These are phyloP conservation scores for Mycetomoellerius zeteki DNA, from an alignment of 1,140 invertebrate species.

Conservation along the genomic window DNA sequence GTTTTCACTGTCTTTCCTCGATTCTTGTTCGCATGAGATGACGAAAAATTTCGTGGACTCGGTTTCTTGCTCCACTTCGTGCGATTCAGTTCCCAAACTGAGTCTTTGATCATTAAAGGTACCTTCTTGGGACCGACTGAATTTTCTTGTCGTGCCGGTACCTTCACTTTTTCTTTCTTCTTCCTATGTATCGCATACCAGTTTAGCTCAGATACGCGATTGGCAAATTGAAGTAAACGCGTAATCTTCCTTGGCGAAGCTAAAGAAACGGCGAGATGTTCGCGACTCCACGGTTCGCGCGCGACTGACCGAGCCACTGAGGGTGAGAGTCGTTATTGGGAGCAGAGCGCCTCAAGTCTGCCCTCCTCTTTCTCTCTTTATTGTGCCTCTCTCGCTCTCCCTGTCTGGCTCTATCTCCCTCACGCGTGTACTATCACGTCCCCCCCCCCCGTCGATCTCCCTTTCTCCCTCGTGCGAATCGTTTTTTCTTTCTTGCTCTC, in stretches of 20 bases:
- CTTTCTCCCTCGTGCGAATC: constrained; percentile 32
- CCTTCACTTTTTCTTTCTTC: constrained; percentile 34
- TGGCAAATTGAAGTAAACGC: constrained; percentile 10
- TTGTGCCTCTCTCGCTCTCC: constrained; percentile 22
- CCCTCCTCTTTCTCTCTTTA: constrained; percentile 53
- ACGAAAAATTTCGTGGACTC: background rate
- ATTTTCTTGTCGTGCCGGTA: constrained; percentile 22
- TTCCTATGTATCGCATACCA: constrained; percentile 47
- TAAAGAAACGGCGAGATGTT: constrained; percentile 71
- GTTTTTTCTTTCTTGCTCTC: background rate
- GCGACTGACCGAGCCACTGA: constrained; percentile 83
- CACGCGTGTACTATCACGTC: constrained; percentile 37
- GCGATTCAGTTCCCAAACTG: background rate
- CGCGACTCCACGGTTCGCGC: constrained; percentile 82
- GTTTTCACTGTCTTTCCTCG: background rate
- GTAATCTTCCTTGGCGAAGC: constrained; percentile 16
- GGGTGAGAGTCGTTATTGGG: constrained; percentile 78
- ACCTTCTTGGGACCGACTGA: background rate
- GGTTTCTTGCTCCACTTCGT: background rate
- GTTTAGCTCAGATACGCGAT: constrained; percentile 1
- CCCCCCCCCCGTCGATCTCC: constrained; percentile 22
- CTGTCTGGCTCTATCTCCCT: constrained; percentile 7
- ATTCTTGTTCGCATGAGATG: background rate
- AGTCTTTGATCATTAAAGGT: constrained; percentile 18
- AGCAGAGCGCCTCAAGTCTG: constrained; percentile 73